Evolutionary conservation across 2,797 vertebrate genomes (phyloP), one percentile per base, ranked within the genome.

Genomic region (Parotocinclus haroldoi): DNA sequence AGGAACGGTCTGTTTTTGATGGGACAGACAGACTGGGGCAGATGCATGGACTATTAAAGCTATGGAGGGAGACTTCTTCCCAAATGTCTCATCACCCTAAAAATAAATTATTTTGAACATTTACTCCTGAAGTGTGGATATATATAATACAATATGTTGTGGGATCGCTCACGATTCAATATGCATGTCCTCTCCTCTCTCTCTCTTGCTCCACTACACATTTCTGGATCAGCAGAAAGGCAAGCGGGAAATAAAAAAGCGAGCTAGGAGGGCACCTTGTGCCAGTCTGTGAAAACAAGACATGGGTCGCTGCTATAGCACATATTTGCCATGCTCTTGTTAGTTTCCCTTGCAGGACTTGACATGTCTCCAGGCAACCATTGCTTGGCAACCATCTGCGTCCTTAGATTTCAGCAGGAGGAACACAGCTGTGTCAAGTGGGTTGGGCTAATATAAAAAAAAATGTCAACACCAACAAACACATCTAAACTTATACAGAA

Each of bases 241-340:
- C 17, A 44, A 10, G 42, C 5, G 53, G 6, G 38, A 56, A 13
- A 4, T 10, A 38, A 58, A 48, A n/a, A 74, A 70, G 63, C 1
- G 66, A 52, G 66, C 3, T 49, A 40, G 0, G 6, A 46, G 58
- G 66, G 76, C 78, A 66, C 57, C n/a, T 3, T 61, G 56, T 68
- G 76, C 75, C 64, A 80, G 81, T 79, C 83, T 81, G 57, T 85
- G 83, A 80, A 0, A 0, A 0, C 62, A n/a, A 40, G 4, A 3
- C 51, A 46, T 12, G 51, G 42, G 38, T 67, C 40, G 59, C 55
- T 17, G 14, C 54, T 67, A 59, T 70, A 77, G 75, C 56, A 44
- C 16, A 5, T 74, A 75, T 61, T 51, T 60, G 59, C 58, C 45
- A 51, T 65, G 50, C 13, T 58, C 50, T 64, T 55, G 37, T 56